Conservation (phyloP, 2,113 vertebrate genomes). For the Globicephala melas region DNA sequence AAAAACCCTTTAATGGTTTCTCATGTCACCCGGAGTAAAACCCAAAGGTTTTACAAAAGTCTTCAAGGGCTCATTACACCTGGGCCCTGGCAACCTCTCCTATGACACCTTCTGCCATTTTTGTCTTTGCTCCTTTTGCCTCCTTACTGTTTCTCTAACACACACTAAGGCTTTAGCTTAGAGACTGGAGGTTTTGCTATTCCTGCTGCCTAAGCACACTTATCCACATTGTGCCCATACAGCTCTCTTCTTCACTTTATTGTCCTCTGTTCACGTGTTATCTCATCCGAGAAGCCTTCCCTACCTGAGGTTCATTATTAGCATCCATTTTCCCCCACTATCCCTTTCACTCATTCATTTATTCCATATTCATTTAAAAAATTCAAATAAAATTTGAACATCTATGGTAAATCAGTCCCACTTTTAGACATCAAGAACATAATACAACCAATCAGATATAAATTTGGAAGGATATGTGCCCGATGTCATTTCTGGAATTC, state of each 20-base stretch:
- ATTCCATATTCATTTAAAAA: background rate
- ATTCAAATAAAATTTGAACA: background rate
- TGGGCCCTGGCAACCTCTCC: background rate
- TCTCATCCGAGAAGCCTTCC: background rate
- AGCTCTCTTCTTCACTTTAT: background rate
- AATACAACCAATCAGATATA: background rate
- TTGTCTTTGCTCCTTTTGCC: background rate
- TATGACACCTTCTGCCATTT: background rate
- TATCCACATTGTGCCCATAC: fast-evolving
- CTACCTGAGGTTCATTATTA: background rate
- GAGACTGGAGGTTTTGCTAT: background rate
- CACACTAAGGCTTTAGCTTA: background rate
- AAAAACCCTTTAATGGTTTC: background rate
- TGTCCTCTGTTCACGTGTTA: background rate
- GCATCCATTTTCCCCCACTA: background rate
- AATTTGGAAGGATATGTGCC: background rate
- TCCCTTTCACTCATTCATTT: background rate
- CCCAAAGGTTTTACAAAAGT: background rate
- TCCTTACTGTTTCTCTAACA: background rate
- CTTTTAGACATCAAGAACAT: background rate
- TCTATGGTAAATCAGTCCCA: background rate
- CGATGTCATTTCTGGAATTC: background rate
- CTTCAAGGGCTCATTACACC: background rate
- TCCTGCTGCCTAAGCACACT: background rate
- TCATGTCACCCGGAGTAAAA: background rate